Conservation (phyloP, 2,113 vertebrate species). For the Toxotes chatareus region DNA sequence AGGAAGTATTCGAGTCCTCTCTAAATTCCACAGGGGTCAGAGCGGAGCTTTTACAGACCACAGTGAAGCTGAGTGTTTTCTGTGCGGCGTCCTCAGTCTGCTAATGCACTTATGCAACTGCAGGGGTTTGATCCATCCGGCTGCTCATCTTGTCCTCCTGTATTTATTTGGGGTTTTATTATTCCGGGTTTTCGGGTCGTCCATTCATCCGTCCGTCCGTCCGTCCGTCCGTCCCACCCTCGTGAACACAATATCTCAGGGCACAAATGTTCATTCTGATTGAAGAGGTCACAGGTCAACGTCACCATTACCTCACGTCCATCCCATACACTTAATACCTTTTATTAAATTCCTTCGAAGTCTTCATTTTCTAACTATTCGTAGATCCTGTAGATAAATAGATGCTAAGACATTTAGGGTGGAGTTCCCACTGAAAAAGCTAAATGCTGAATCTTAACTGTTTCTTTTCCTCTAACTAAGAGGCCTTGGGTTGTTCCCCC, state of each 20-base stretch:
- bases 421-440: neutral
- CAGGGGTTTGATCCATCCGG: conserved; percentile 17
- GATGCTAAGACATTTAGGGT: neutral
- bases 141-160: neutral
- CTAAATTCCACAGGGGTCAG: neutral
- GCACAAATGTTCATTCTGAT: no score
- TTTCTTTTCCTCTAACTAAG: conserved; percentile 1
- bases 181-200: no score
- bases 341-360: no score
- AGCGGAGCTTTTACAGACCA: conserved; percentile 13
- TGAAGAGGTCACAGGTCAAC: no score
- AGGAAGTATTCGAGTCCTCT: neutral
- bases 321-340: no score
- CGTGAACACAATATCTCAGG: no score
- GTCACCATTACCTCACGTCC: no score
- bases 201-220: no score
- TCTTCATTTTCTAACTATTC: neutral
- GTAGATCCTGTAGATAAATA: neutral
- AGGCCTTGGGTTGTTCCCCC: neutral
- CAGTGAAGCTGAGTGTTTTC: neutral
- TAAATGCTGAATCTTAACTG: conserved; percentile 25
- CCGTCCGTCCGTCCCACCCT: no score
- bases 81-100: neutral
- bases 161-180: no score
- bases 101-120: conserved; percentile 67